These are phyloP conservation scores for Heliconius hewitsoni DNA, from an alignment of 1,140 invertebrate species.

Conservation along the genomic window DNA sequence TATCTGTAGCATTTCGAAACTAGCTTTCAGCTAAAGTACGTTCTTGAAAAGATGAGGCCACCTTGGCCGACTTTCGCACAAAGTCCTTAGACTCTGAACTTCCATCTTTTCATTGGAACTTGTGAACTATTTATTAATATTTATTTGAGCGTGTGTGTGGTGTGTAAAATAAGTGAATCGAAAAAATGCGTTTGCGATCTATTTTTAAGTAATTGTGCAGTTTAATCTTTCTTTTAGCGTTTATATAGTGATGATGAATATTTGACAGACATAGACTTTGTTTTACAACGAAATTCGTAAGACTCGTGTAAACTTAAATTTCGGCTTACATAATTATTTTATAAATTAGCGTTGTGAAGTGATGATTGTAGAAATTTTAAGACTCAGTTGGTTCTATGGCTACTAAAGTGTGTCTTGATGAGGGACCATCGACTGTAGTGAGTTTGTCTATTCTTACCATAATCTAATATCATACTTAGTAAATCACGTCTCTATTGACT, in stretches of 20 bases:
- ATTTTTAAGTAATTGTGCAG: background rate
- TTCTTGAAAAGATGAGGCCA: slow-evolving; percentile 73
- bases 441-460: slow-evolving; percentile 41
- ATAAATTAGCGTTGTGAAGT: background rate
- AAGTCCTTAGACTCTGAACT: slow-evolving; percentile 50
- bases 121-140: slow-evolving; percentile 20
- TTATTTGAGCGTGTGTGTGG: slow-evolving; percentile 22
- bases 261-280: slow-evolving; percentile 17
- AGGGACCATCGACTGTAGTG: slow-evolving; percentile 71
- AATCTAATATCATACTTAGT: slow-evolving; percentile 21
- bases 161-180: slow-evolving; percentile 13
- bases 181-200: background rate
- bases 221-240: background rate
- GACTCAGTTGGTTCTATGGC: slow-evolving; percentile 33
- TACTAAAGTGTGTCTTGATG: slow-evolving; percentile 65
- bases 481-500: slow-evolving; percentile 53
- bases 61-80: slow-evolving; percentile 68
- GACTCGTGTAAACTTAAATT: slow-evolving; percentile 32
- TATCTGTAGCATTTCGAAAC: slow-evolving; percentile 80
- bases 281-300: slow-evolving; percentile 55
- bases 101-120: slow-evolving; percentile 19
- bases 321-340: slow-evolving; percentile 23
- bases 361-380: slow-evolving; percentile 21
- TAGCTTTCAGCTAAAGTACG: slow-evolving; percentile 76
- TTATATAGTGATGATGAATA: background rate